Percentiles rank a stretch among this genome's conserved stretches.
Conservation (phyloP, 2,113 vertebrate genomes). For the Vireo altiloquus region DNA sequence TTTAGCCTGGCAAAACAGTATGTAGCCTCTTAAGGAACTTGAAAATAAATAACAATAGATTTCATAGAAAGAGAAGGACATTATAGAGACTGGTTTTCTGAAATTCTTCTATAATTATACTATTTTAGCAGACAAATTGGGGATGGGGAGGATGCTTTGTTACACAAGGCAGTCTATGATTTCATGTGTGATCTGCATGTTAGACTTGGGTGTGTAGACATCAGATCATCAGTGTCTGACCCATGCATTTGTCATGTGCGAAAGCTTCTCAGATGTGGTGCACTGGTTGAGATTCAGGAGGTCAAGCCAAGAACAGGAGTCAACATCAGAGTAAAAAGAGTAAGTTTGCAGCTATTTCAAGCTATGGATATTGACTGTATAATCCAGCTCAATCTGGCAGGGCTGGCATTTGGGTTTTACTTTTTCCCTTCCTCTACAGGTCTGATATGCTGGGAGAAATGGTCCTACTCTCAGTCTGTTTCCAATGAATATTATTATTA, state of each 20-base stretch:
- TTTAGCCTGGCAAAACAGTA: not conserved
- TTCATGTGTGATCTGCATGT: not conserved
- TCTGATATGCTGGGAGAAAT: not conserved
- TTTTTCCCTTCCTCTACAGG: not conserved
- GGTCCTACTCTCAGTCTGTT: not conserved
- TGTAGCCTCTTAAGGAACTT: not conserved
- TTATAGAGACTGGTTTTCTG: not conserved
- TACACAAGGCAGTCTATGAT: fast-evolving
- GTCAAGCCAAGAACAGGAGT: not conserved
- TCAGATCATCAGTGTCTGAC: not conserved
- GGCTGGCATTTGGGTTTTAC: not conserved
- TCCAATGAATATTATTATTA: not conserved
- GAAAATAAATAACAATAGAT: not conserved
- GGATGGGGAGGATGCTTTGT: not conserved
- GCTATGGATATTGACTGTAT: not conserved
- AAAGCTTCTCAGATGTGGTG: not conserved
- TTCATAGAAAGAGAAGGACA: not conserved
- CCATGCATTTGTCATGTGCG: not conserved
- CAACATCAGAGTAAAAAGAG: not conserved
- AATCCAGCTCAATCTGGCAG: not conserved
- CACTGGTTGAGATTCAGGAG: not conserved
- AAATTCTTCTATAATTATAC: not conserved
- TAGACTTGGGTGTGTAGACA: not conserved
- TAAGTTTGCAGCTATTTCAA: not conserved
- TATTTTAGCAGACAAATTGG: not conserved